Evolutionary conservation across 2,797 vertebrate genomes (phyloP).

Genomic region (Acrossocheilus wenchowensis): DNA sequence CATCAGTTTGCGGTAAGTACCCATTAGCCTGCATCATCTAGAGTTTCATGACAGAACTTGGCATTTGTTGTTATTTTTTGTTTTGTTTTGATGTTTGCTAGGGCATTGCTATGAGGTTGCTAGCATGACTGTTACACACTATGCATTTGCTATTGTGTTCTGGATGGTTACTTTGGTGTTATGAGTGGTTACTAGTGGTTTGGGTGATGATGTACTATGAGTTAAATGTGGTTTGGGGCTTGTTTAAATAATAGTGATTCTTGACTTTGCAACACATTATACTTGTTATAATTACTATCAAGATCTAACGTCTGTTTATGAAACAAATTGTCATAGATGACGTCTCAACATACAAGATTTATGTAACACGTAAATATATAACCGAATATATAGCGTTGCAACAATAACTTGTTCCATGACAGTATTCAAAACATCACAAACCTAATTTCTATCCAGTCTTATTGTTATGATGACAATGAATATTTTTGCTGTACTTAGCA

Average conservation of each 20-base stretch:
- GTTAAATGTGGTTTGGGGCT: not conserved
- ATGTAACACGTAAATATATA: not conserved
- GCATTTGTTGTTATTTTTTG: too few species aligned
- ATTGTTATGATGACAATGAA: not conserved
- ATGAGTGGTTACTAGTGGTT: not conserved
- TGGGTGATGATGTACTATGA: not conserved
- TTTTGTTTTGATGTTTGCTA: not conserved
- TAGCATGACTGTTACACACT: not conserved
- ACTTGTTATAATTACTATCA: not conserved
- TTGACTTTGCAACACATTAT: not conserved
- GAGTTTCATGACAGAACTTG: too few species aligned
- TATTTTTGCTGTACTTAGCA: not conserved
- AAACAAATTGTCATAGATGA: not conserved
- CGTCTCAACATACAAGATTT: not conserved
- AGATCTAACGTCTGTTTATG: not conserved
- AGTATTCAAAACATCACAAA: not conserved
- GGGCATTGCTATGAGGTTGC: not conserved
- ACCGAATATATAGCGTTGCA: not conserved
- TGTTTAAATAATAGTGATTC: not conserved
- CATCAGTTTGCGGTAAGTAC: not conserved
- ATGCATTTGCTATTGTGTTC: not conserved
- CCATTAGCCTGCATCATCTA: too few species aligned
- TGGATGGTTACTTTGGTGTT: not conserved
- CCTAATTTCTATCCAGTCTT: not conserved
- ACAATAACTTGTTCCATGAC: not conserved